These are phyloP conservation scores for Camponotus floridanus DNA, from an alignment of 1,140 invertebrate genomes.

Conservation along the genomic window DNA sequence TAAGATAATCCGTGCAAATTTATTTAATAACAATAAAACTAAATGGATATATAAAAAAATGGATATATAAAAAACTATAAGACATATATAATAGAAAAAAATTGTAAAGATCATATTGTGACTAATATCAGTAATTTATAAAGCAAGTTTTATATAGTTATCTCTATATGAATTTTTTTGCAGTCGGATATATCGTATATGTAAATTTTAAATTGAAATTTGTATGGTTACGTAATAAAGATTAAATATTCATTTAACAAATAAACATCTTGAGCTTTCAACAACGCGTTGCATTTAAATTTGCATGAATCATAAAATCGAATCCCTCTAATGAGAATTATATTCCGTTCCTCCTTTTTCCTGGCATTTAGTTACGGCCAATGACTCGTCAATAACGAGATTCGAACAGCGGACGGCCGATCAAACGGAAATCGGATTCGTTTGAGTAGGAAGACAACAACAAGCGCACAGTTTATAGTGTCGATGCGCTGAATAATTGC, in stretches of 20 bases:
- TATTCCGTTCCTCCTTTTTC: background rate
- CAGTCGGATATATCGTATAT: background rate
- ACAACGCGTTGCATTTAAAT: background rate
- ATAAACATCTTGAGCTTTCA: conserved; percentile 16
- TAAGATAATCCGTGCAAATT: background rate
- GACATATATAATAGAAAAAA: background rate
- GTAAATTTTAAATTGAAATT: background rate
- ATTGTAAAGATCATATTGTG: background rate
- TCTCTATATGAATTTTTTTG: background rate
- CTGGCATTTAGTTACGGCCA: conserved; percentile 18
- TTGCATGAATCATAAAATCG: conserved; percentile 10
- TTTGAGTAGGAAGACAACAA: conserved; percentile 31
- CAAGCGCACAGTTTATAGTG: conserved; percentile 21
- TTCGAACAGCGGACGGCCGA: conserved; percentile 25
- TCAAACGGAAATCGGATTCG: conserved; percentile 55
- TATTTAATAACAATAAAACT: conserved; percentile 12
- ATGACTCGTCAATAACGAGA: conserved; percentile 47
- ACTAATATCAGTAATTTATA: conserved; percentile 18
- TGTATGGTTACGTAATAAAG: background rate
- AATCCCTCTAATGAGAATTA: conserved; percentile 36
- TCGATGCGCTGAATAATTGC: conserved; percentile 47
- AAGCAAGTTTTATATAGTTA: background rate
- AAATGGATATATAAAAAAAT: background rate
- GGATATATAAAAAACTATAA: background rate
- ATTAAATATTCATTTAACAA: conserved; percentile 21